Conservation (phyloP, 2,113 vertebrate genomes). For the Prietella phreatophila region DNA sequence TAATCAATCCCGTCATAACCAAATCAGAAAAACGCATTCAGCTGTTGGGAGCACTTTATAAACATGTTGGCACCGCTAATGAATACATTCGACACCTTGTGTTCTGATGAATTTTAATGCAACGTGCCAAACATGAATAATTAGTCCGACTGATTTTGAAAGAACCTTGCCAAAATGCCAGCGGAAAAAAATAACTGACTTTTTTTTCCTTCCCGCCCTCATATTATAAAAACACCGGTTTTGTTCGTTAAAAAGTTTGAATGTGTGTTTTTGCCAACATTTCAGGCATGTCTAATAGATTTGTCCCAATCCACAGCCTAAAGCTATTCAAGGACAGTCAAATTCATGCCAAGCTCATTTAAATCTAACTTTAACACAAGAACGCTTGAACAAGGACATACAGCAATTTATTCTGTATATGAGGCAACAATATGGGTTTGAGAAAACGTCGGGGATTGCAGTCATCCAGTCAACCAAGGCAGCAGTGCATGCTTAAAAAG, state of each 20-base stretch:
- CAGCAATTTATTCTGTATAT: not conserved
- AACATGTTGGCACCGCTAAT: not conserved
- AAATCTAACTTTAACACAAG: slow-evolving; percentile 12
- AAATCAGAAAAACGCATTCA: slow-evolving; percentile 39
- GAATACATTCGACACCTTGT: slow-evolving; percentile 9
- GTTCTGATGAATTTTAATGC: slow-evolving; percentile 44
- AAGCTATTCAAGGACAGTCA: not conserved
- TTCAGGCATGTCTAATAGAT: slow-evolving; percentile 14
- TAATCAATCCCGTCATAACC: slow-evolving; percentile 46
- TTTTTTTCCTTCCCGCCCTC: not conserved
- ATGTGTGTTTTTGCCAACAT: not conserved
- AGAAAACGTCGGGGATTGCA: not conserved
- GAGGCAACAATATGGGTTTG: not conserved
- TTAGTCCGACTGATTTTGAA: slow-evolving; percentile 22
- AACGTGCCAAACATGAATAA: slow-evolving; percentile 26
- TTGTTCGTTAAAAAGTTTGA: slow-evolving; percentile 27
- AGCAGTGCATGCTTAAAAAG: not conserved
- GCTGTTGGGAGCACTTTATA: slow-evolving; percentile 37
- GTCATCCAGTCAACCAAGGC: not conserved
- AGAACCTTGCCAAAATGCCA: slow-evolving; percentile 44
- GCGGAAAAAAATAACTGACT: slow-evolving; percentile 3
- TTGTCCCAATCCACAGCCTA: slow-evolving; percentile 27
- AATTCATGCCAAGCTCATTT: slow-evolving; percentile 25
- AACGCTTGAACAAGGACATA: not conserved
- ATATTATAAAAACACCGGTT: slow-evolving; percentile 13